A percentile compares a stretch with the other conserved stretches of the same genome.
These are phyloP conservation scores for Cheilosia soror DNA, from an alignment of 2,888 invertebrate species.

Conservation along the genomic window DNA sequence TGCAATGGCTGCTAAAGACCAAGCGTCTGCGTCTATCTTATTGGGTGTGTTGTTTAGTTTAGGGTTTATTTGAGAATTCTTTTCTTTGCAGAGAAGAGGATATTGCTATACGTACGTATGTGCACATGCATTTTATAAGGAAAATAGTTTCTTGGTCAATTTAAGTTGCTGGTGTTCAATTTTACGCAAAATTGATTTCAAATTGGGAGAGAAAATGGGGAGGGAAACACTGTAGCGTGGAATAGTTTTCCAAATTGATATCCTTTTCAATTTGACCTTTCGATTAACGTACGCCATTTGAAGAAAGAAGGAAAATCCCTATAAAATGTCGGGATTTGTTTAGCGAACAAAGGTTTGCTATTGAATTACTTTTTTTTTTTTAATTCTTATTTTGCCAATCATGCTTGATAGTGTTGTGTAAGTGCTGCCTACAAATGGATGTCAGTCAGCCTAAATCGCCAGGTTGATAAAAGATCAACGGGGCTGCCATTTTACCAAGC, in stretches of 20 bases:
- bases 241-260: constrained; percentile 6
- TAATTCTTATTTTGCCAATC: too few species aligned
- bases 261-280: constrained; percentile 13
- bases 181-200: constrained; percentile 57
- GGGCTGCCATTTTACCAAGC: too few species aligned
- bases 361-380: too few species aligned
- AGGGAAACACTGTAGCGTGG: neutral
- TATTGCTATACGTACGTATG: neutral
- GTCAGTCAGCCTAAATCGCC: too few species aligned
- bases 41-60: constrained; percentile 45
- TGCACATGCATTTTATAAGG: constrained; percentile 1
- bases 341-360: too few species aligned
- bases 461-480: too few species aligned
- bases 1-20: constrained; percentile 28
- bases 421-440: too few species aligned
- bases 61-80: constrained; percentile 46
- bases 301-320: neutral
- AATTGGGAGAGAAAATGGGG: constrained; percentile 8
- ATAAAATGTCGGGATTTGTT: neutral
- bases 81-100: neutral
- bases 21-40: constrained; percentile 18
- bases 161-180: constrained; percentile 61
- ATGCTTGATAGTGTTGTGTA: too few species aligned
- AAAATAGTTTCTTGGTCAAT: constrained; percentile 57
- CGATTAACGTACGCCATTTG: neutral